These are phyloP conservation scores for Scaptomyza polygonia DNA, from an alignment of 2,888 invertebrate genomes.

Conservation along the genomic window DNA sequence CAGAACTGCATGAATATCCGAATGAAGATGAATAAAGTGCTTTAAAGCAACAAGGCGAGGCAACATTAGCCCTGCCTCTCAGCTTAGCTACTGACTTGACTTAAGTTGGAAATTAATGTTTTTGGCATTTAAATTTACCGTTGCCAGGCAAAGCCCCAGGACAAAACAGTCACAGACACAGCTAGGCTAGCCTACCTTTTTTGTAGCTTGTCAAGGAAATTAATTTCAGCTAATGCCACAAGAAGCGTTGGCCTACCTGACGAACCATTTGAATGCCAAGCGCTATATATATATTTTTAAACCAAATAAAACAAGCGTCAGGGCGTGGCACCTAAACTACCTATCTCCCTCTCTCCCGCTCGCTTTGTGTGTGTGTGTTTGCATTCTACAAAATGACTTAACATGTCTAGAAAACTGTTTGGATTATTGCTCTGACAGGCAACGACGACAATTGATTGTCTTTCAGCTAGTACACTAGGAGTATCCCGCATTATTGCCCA, in stretches of 20 bases:
- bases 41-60: not conserved
- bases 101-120: slow-evolving; percentile 21
- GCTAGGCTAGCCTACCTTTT: not conserved
- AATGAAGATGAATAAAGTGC: slow-evolving; percentile 21
- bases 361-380: slow-evolving; percentile 13
- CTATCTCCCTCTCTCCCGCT: not conserved
- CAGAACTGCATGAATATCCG: not conserved
- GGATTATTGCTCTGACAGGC: slow-evolving; percentile 70
- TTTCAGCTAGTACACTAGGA: not conserved
- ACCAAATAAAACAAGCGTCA: slow-evolving; percentile 26
- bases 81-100: no score
- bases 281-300: slow-evolving; percentile 56
- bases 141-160: slow-evolving; percentile 2
- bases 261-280: slow-evolving; percentile 57
- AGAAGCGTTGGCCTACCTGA: slow-evolving; percentile 5
- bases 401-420: slow-evolving; percentile 62
- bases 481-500: slow-evolving; percentile 46
- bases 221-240: slow-evolving; percentile 69
- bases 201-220: slow-evolving; percentile 52
- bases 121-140: slow-evolving; percentile 16
- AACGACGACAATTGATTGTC: slow-evolving; percentile 40
- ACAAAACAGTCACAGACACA: no score
- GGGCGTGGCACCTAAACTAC: slow-evolving; percentile 22
- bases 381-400: slow-evolving; percentile 68
- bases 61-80: not conserved